Evolutionary conservation across 37 sponge, comb jelly and placozoan genomes (phyloP), one percentile per base, ranked within the genome.

Genomic region (Chondrilla cf. caribensis): DNA sequence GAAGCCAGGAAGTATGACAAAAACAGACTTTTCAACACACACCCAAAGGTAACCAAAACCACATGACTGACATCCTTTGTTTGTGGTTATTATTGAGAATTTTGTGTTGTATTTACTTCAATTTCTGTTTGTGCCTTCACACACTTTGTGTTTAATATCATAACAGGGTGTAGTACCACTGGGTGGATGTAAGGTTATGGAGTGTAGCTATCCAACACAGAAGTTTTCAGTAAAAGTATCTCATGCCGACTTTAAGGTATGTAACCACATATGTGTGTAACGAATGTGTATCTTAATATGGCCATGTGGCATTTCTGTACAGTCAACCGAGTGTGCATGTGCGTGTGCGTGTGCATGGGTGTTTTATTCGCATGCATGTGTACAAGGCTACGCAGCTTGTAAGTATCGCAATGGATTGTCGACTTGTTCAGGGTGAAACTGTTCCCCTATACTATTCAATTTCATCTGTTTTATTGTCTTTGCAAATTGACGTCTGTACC

Each of bases 111-210:
- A 19, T n/a, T 62, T 62, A 29, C 22, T 19, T 29, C 8, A 62
- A 79, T 60, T 35, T 32, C 81, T 38, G 28, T 39, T 11, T 55
- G 11, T 19, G 57, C 17, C 11, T 55, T 55, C 17, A 55, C 17
- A n/a, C n/a, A n/a, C n/a, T n/a, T n/a, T n/a, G n/a, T 38, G 40
- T 75, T 29, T 33, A 37, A 78, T 17, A 78, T 7, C 28, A 28
- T n/a, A 19, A 3, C 77, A 97, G 94, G 98, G 98, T 21, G 98
- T 95, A 51, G 95, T 98, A 26, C 98, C 98, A 0, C 68, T 98
- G 60, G 98, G 90, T 17, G 91, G 91, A 25, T 95, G 96, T 77
- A 82, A 68, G 32, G 92, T 98, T 37, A 86, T 86, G 75, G 70
- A 87, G 57, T 67, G 60, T 2, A 85, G 65, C 11, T 90, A 82